Evolutionary conservation across 2,113 vertebrate genomes (phyloP), one percentile per base, ranked within the genome.

Genomic region (Osmerus mordax): DNA sequence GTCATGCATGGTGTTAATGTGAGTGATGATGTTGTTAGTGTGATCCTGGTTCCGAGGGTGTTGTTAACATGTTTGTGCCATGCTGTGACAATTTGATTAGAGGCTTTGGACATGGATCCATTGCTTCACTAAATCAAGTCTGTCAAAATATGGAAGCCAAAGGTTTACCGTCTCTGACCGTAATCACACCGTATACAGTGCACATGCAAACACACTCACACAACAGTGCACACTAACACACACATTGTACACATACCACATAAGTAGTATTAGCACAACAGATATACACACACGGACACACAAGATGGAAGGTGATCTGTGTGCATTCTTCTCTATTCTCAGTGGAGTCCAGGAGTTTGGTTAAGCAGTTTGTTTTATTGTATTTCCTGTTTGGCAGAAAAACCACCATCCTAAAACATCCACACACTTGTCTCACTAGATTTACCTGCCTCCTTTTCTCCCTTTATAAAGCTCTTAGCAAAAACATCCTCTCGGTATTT

Each of bases 11-110:
- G 59, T 72, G 77, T 87, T 84, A 88, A 65, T 82, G 81, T 81
- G 86, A 88, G 80, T 72, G 83, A 88, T 87, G 84, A 83, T 80
- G 81, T 86, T 71, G 52, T 86, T 83, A 82, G 75, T 21, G 59
- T 78, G 74, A 81, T 80, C 76, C 69, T 15, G 52, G 75, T 79
- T 87, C 76, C 76, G 58, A 64, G 25, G 18, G 9, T 52, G 19
- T 74, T 77, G 78, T 86, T 85, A 85, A 80, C 84, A 84, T 88
- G 87, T 89, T 87, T 73, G 79, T 23, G 16, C 60, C 59, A 21
- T 11, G 47, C 60, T 19, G 23, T 86, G 86, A 87, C 87, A 85
- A 84, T 82, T 80, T 84, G 86, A 87, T 88, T 86, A 83, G 81
- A 73, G 32, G 74, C 78, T 77, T 77, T 71, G 75, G 72, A 73